A percentile compares a stretch with the other conserved stretches of the same genome.
Evolutionary conservation across 2,113 vertebrate species (phyloP).

Genomic region (Brachirus orientalis): DNA sequence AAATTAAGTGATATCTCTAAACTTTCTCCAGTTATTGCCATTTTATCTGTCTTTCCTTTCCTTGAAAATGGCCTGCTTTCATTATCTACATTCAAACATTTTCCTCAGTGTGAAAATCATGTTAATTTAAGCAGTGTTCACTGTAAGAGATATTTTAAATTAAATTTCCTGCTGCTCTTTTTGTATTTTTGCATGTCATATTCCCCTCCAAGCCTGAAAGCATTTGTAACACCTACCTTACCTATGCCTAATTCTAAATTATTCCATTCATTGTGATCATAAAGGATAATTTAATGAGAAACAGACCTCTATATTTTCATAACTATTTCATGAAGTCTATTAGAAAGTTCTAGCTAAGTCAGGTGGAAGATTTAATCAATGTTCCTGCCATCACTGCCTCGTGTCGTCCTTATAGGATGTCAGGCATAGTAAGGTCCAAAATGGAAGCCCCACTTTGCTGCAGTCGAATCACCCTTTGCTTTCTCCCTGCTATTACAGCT

Average conservation of each 20-base stretch:
- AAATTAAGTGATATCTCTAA: not conserved
- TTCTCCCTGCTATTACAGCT: conserved; percentile 36
- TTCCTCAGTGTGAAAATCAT: not conserved
- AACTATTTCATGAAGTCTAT: conserved; percentile 73
- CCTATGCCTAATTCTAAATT: conserved; percentile 12
- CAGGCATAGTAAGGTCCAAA: conserved; percentile 6
- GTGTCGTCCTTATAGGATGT: not conserved
- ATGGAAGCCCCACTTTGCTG: conserved; percentile 3
- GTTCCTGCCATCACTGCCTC: conserved; percentile 11
- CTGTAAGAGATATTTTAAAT: conserved; percentile 4
- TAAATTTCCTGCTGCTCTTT: conserved; percentile 2
- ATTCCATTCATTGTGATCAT: conserved; percentile 11
- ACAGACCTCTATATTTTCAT: conserved; percentile 74
- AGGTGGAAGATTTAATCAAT: conserved; percentile 71
- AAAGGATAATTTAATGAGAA: conserved; percentile 69
- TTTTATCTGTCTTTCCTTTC: not conserved
- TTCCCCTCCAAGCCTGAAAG: not conserved
- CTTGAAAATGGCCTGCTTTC: too few relatives aligned
- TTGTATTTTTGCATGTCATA: not conserved
- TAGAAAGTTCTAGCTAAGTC: conserved; percentile 76
- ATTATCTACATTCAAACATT: not conserved
- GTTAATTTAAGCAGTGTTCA: too few relatives aligned
- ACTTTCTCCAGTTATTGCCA: too few relatives aligned
- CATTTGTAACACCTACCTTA: not conserved
- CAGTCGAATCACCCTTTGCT: conserved; percentile 8